phyloP scores from a whole-genome alignment of 2,888 invertebrate species.

The Phasia obesa region DNA sequence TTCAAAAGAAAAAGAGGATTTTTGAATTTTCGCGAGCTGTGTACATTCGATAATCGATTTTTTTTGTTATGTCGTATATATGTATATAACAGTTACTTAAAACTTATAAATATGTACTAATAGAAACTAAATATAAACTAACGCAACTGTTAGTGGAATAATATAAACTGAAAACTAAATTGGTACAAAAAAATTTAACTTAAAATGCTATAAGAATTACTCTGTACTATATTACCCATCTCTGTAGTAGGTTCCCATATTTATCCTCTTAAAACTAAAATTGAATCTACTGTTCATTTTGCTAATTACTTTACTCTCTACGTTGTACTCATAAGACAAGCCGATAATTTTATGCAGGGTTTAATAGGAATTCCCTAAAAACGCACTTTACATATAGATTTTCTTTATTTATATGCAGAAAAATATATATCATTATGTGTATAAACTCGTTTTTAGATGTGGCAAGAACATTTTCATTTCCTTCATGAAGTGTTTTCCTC shows the following conservation, averaged over 20 bases:
- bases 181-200: no score
- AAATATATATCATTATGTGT: not conserved
- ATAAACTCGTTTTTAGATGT: not conserved
- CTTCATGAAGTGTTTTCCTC: slow-evolving; percentile 72
- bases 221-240: not conserved
- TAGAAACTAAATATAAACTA: no score
- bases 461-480: slow-evolving; percentile 66
- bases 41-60: no score
- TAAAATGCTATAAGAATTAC: no score
- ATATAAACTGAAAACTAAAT: no score
- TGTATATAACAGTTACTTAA: no score
- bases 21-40: no score
- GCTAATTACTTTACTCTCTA: slow-evolving; percentile 64
- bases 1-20: no score
- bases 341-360: slow-evolving; percentile 1
- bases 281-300: slow-evolving; percentile 63
- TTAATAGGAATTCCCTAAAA: slow-evolving; percentile 15
- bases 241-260: not conserved
- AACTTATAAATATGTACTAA: no score
- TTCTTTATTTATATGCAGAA: not conserved
- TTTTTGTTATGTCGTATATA: no score
- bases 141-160: no score
- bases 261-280: slow-evolving; percentile 58
- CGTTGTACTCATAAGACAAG: not conserved
- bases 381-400: slow-evolving; percentile 24